Evolutionary conservation across 1,140 invertebrate species (phyloP), one percentile per base, ranked within the genome.

Genomic region (Cherax destructor): DNA sequence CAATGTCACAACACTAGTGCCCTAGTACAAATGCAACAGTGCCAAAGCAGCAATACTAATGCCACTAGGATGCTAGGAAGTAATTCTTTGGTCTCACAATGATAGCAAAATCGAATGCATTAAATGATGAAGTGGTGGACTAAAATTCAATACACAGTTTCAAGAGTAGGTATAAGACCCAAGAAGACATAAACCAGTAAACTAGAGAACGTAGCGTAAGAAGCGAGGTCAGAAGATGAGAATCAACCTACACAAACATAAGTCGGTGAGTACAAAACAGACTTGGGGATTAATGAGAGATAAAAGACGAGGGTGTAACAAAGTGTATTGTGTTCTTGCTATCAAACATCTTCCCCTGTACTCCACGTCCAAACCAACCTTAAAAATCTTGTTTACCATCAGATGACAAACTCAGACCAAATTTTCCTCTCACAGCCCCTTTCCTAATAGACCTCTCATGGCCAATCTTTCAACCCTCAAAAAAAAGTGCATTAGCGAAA

Each of bases 391-490:
- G 69, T 74, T 74, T 74, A 74, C 69, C 69, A 74, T 30, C 69
- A 24, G 24, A 74, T 74, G 69, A 74, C 21, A 74, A 74, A 74
- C 69, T 30, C n/a, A 30, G 24, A n/a, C 69, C 21, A n/a, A 74
- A 24, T 7, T 74, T 30, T 30, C 24, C 24, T n/a, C 69, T 30
- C 69, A 30, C 69, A 59, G 5, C 21, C 65, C 65, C 5, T 21
- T 7, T 30, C 69, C 69, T 74, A 74, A 74, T 74, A 74, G n/a
- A 74, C 69, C 69, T 30, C 69, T 74, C 69, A 30, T 30, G 69
- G 69, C 69, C 69, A 74, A 74, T 74, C n/a, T 74, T 30, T n/a
- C 69, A 6, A 21, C 24, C 69, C 5, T 11, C 6, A 74, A 30
- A 6, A 18, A 21, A 74, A 74, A 74, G 65, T 69, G 7, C 69